Evolutionary conservation across 2,797 vertebrate species (phyloP).

Genomic region (Lacerta viridis): DNA sequence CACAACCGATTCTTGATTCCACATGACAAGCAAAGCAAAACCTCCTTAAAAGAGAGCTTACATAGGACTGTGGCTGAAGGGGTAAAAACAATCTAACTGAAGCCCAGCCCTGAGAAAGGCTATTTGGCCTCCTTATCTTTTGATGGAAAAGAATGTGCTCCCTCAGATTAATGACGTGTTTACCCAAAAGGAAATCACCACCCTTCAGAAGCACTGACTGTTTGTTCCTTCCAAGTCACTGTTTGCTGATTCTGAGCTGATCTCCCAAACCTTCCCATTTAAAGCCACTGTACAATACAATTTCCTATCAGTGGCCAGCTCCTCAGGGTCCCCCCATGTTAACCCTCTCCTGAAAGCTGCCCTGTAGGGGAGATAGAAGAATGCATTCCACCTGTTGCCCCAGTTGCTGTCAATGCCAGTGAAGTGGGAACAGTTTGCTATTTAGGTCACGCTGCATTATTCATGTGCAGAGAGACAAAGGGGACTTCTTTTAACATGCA

Average conservation of each 20-base stretch:
- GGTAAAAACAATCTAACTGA: slow-evolving; percentile 67
- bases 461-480: neutral
- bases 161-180: slow-evolving; percentile 98
- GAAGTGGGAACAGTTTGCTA: fast-evolving
- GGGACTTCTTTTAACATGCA: neutral
- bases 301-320: slow-evolving; percentile 61
- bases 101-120: slow-evolving; percentile 77
- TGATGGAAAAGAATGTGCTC: slow-evolving; percentile 95
- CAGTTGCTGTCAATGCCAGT: fast-evolving
- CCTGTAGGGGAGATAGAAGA: neutral
- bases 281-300: slow-evolving; percentile 63
- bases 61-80: slow-evolving; percentile 49
- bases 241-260: slow-evolving; percentile 80
- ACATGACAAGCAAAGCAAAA: slow-evolving; percentile 43
- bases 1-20: neutral
- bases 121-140: slow-evolving; percentile 92
- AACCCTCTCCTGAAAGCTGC: slow-evolving; percentile 46
- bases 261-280: slow-evolving; percentile 73
- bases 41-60: slow-evolving; percentile 58
- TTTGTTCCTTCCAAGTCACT: slow-evolving; percentile 88
- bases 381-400: neutral
- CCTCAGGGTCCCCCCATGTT: neutral
- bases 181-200: slow-evolving; percentile 98
- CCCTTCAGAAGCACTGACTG: slow-evolving; percentile 93
- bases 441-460: fast-evolving